phyloP scores from a whole-genome alignment of 2,888 invertebrate species.

The Polyommatus iphigenia region DNA sequence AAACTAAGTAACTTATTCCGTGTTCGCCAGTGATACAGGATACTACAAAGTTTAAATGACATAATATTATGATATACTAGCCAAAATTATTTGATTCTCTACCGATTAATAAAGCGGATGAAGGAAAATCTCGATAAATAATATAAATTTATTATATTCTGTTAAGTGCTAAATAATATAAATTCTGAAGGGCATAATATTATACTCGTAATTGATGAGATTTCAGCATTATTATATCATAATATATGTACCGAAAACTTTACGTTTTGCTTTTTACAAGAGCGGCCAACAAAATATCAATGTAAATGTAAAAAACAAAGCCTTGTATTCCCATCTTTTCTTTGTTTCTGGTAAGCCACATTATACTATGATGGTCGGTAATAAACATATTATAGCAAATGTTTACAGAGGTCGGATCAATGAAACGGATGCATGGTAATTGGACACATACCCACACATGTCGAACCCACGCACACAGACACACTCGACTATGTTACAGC shows the following conservation, averaged over 20 bases:
- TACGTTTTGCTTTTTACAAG: background rate
- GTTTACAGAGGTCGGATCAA: constrained; percentile 69
- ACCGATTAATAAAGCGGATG: background rate
- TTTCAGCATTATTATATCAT: background rate
- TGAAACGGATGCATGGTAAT: constrained; percentile 72
- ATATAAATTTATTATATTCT: too few relatives aligned
- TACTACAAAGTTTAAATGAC: background rate
- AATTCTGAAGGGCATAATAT: too few relatives aligned
- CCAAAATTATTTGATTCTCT: too few relatives aligned
- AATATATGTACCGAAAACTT: background rate
- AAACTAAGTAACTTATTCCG: background rate
- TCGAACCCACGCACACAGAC: constrained; percentile 52
- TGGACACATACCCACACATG: constrained; percentile 69
- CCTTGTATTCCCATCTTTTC: background rate
- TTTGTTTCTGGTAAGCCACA: background rate
- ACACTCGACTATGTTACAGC: background rate
- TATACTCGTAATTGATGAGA: too few relatives aligned
- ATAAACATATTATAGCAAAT: constrained; percentile 35
- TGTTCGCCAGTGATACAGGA: background rate
- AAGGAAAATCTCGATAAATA: too few relatives aligned
- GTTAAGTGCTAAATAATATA: too few relatives aligned
- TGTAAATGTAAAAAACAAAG: background rate
- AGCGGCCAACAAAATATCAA: background rate
- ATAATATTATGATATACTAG: background rate
- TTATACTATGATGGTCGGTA: background rate